Evolutionary conservation across 2,797 vertebrate species (phyloP), one percentile per base, ranked within the genome.

Genomic region (Pipistrellus kuhlii): DNA sequence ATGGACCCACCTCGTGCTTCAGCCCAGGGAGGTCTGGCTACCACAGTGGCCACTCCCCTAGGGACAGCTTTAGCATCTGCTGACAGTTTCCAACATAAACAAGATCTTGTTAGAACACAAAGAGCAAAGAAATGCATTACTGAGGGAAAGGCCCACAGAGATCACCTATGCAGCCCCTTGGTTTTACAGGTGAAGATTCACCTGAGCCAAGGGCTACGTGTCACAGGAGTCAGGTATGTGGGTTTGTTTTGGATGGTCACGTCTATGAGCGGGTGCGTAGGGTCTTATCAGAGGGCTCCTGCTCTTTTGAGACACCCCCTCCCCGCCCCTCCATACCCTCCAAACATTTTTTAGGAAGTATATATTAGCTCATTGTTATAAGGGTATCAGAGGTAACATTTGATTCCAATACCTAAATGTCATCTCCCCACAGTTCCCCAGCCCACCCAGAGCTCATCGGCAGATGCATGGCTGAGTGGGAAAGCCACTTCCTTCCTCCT

Each of bases 401-500:
- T 46, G 46, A 86, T 55, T 86, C 44, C 9, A 23, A 15, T n/a
- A 35, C 78, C 68, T 69, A 73, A 89, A 71, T 78, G 84, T 69
- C 62, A 30, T 57, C 73, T 44, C 53, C 14, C 13, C n/a, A 20
- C 12, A 30, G 13, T 11, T 80, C 41, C 27, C 32, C 48, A 85
- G 75, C 41, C 87, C 44, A 85, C 73, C 62, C 55, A 57, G 76
- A 87, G 66, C 83, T 93, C 88, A 69, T 30, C 8, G 64, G 71
- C 86, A 92, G 80, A 89, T 51, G 64, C 35, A 25, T 2, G 15
- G 48, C 85, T 92, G 85, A 86, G 10, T 10, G 62, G 59, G 25
- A 81, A 93, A 94, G 77, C 75, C 85, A 85, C 83, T 92, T 95
- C 83, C 92, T 95, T 92, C 90, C 81, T 89, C 57, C 5, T 21